Percentiles rank a stretch among this genome's conserved stretches.
Evolutionary conservation across 2,113 vertebrate species (phyloP).

Genomic region (Zosterops japonicus): DNA sequence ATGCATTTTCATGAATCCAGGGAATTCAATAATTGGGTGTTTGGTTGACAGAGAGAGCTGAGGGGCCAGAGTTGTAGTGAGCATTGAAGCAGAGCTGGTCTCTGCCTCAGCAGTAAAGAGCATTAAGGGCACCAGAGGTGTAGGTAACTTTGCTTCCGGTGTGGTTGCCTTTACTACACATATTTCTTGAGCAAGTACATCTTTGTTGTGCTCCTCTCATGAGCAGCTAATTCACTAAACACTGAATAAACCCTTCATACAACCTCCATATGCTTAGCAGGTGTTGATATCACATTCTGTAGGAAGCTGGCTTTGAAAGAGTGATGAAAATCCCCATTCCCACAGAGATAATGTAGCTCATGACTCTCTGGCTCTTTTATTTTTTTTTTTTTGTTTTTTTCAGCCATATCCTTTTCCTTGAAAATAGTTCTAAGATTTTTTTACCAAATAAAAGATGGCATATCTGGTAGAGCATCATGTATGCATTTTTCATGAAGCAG

Average conservation of each 20-base stretch:
- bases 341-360: background rate
- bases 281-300: conserved; percentile 5
- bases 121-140: background rate
- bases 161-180: background rate
- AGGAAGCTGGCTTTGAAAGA: conserved; percentile 20
- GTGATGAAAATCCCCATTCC: background rate
- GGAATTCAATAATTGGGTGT: background rate
- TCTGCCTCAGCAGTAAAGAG: background rate
- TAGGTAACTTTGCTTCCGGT: background rate
- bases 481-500: background rate
- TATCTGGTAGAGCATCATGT: background rate
- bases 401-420: background rate
- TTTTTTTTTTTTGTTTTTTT: background rate
- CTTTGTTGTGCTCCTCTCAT: background rate
- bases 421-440: background rate
- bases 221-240: background rate
- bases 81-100: background rate
- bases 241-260: background rate
- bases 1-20: background rate
- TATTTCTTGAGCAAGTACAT: background rate
- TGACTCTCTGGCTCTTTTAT: background rate
- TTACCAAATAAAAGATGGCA: background rate
- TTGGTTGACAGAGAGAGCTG: background rate
- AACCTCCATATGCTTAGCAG: conserved; percentile 35
- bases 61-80: background rate